phyloP scores from a whole-genome alignment of 1,140 invertebrate species.

The Sarcophaga bullata region DNA sequence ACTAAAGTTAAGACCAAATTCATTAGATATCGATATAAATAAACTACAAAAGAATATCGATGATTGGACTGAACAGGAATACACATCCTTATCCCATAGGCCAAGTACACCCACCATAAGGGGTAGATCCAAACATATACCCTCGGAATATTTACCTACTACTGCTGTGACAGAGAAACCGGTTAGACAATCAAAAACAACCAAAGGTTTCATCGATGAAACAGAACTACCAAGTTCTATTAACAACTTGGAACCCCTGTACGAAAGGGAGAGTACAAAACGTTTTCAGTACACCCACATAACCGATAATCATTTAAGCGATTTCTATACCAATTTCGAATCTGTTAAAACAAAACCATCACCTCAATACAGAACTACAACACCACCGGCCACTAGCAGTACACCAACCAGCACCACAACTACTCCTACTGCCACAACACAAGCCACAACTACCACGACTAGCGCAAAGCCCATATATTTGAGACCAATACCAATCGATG shows the following conservation, averaged over 20 bases:
- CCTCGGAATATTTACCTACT: slow-evolving; percentile 79
- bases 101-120: slow-evolving; percentile 70
- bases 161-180: slow-evolving; percentile 49
- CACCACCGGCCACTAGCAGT: slow-evolving; percentile 33
- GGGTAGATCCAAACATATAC: slow-evolving; percentile 77
- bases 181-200: slow-evolving; percentile 58
- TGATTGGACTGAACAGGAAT: slow-evolving; percentile 84
- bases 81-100: slow-evolving; percentile 69
- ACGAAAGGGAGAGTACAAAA: slow-evolving; percentile 46
- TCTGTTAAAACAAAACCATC: not conserved
- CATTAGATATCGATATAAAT: slow-evolving; percentile 75
- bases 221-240: slow-evolving; percentile 53
- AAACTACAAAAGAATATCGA: slow-evolving; percentile 84
- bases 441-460: slow-evolving; percentile 38
- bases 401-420: slow-evolving; percentile 44
- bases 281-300: slow-evolving; percentile 51
- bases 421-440: slow-evolving; percentile 36
- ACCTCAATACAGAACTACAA: slow-evolving; percentile 42
- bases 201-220: slow-evolving; percentile 41
- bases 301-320: slow-evolving; percentile 51
- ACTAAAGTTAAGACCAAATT: slow-evolving; percentile 51
- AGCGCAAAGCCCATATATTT: slow-evolving; percentile 42
- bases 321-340: slow-evolving; percentile 18
- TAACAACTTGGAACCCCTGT: slow-evolving; percentile 58
- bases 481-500: slow-evolving; percentile 29